A percentile compares a stretch with the other conserved stretches of the same genome.
Conservation (phyloP, 2,888 invertebrate species). For the Eupeodes luniger region DNA sequence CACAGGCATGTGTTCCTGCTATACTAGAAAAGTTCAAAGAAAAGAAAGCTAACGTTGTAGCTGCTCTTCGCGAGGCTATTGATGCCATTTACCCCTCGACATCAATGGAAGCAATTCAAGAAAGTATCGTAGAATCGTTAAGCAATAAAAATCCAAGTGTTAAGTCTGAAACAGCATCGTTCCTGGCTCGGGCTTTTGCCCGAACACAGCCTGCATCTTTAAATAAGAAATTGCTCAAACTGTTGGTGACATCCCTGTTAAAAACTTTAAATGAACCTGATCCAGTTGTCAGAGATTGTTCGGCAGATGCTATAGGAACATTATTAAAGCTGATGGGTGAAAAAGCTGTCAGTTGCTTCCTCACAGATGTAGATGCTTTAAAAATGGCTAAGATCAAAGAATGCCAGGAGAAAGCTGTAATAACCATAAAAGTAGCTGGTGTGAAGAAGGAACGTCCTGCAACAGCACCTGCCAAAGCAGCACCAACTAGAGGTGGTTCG, state of each 20-base stretch:
- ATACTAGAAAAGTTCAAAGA: slow-evolving; percentile 98
- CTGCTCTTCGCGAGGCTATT: slow-evolving; percentile 93
- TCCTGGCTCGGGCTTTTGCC: slow-evolving; percentile 92
- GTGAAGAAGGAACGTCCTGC: slow-evolving; percentile 86
- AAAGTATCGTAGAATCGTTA: slow-evolving; percentile 93
- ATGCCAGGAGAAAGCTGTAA: slow-evolving; percentile 95
- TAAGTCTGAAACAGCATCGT: slow-evolving; percentile 93
- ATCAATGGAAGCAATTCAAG: slow-evolving; percentile 92
- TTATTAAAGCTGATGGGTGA: slow-evolving; percentile 97
- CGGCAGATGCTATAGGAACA: slow-evolving; percentile 97
- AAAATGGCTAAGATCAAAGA: slow-evolving; percentile 98
- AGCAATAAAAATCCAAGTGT: slow-evolving; percentile 96
- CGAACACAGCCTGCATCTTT: slow-evolving; percentile 92
- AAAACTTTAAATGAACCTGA: slow-evolving; percentile 89
- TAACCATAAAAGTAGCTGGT: slow-evolving; percentile 89
- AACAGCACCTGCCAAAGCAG: slow-evolving; percentile 82
- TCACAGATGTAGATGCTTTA: slow-evolving; percentile 94
- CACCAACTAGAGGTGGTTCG: slow-evolving; percentile 81
- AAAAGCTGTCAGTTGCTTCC: slow-evolving; percentile 92
- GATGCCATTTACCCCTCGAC: slow-evolving; percentile 95
- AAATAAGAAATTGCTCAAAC: slow-evolving; percentile 95
- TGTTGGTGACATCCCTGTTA: slow-evolving; percentile 90
- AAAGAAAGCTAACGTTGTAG: slow-evolving; percentile 96
- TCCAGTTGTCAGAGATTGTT: slow-evolving; percentile 95
- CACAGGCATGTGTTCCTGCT: slow-evolving; percentile 88